Conservation (phyloP, 2,888 invertebrate genomes). For the Geophilus truncorum region DNA sequence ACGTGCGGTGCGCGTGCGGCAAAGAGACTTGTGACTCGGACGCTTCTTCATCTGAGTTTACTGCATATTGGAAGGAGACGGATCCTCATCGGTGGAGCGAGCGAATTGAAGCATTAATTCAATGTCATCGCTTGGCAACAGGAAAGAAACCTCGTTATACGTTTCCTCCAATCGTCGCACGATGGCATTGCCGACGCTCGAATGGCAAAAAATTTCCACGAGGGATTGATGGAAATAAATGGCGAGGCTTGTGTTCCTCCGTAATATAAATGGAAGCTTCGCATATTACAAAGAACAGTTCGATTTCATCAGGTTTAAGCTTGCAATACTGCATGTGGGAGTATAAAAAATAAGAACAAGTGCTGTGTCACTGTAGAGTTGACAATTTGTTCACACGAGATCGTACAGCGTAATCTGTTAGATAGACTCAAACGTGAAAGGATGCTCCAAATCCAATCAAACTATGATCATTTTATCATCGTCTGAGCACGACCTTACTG, state of each 20-base stretch:
- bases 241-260: conserved; percentile 12
- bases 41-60: conserved; percentile 32
- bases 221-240: conserved; percentile 27
- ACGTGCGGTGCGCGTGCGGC: conserved; percentile 27
- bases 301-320: conserved; percentile 27
- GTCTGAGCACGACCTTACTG: not conserved
- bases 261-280: conserved; percentile 27
- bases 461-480: conserved; percentile 18
- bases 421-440: not conserved
- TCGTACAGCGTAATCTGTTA: conserved; percentile 2
- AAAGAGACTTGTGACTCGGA: conserved; percentile 24
- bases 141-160: conserved; percentile 1
- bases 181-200: conserved; percentile 22
- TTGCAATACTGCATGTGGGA: conserved; percentile 12
- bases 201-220: conserved; percentile 21
- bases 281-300: conserved; percentile 23
- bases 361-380: conserved; percentile 15
- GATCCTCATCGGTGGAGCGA: not conserved
- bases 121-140: conserved; percentile 30
- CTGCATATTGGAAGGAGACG: conserved; percentile 31
- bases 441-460: conserved; percentile 18
- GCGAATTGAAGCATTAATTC: conserved; percentile 32
- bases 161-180: conserved; percentile 6
- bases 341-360: conserved; percentile 22
- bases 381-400: not conserved